Base-by-base conservation (phyloP, 2,797 vertebrate genomes). In the Trachops cirrhosus region DNA sequence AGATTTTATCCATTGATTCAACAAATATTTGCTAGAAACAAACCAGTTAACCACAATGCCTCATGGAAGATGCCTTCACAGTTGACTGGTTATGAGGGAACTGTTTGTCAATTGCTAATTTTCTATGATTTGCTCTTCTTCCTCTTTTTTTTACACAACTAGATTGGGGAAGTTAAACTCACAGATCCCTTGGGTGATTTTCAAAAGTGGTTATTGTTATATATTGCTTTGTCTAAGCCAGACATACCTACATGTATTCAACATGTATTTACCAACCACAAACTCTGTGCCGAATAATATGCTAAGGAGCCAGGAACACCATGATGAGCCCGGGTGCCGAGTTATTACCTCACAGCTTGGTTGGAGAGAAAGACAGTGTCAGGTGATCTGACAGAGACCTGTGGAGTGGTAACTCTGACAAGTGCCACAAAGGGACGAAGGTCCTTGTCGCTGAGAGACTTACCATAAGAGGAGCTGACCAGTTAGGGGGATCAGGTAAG, bases 101-200 rank as follows among this genome's bases (percentile, higher is more conserved):
- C 9, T 44, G 1, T 91, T 91, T 24, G 39, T 71, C 68, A 83
- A 24, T 32, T 29, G 64, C 37, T 59, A 34, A 39, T 77, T 85
- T 91, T 57, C 59, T 91, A 19, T 48, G 22, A n/a, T 90, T 95
- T 77, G 26, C 8, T 89, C 32, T 79, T 82, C 73, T 92, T 91
- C 29, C 26, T 50, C 44, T 85, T 89, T 26, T 64, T 52, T 93
- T 95, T 57, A 37, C 1, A 57, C 0, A 18, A 54, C 21, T 24
- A 41, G 26, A 48, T 48, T 88, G 44, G 52, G 48, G 24, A 80
- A n/a, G 16, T 88, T 84, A 67, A 52, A 92, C 41, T 93, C 39
- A 29, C 22, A 96, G 71, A n/a, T 80, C 64, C 74, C 26, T 44
- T 48, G 21, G 26, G 48, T 4, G 4, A 41, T n/a, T 79, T 22